phyloP scores from a whole-genome alignment of 2,797 vertebrate species.

The Simalia tracyae region DNA sequence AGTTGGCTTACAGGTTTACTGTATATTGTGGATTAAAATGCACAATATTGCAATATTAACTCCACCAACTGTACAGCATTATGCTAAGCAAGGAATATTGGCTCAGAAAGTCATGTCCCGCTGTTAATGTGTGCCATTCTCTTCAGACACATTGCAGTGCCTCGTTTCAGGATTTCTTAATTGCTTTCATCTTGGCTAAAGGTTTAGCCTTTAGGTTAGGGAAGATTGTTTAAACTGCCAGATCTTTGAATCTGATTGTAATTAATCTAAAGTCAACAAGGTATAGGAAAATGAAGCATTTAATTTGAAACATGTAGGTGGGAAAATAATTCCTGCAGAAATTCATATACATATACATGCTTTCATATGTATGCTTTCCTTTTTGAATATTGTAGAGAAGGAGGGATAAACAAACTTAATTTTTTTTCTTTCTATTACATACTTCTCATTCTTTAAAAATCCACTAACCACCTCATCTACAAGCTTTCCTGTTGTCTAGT shows the following conservation, averaged over 20 bases:
- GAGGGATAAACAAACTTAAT: background rate
- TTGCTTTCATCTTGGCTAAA: slow-evolving; percentile 61
- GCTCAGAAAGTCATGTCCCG: slow-evolving; percentile 29
- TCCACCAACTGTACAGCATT: slow-evolving; percentile 3
- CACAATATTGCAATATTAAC: background rate
- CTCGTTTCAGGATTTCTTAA: slow-evolving; percentile 55
- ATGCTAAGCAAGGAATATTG: slow-evolving; percentile 13
- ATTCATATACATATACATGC: background rate
- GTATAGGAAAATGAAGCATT: slow-evolving; percentile 17
- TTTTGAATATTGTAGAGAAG: background rate
- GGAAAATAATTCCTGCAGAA: background rate
- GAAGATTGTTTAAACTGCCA: slow-evolving; percentile 7
- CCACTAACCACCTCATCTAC: background rate
- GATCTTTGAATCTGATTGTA: background rate
- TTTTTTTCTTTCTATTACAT: background rate
- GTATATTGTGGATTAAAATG: background rate
- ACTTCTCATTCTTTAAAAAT: background rate
- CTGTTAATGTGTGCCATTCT: slow-evolving; percentile 57
- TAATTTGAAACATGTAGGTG: slow-evolving; percentile 26
- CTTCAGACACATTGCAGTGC: slow-evolving; percentile 55
- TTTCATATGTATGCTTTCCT: fast-evolving
- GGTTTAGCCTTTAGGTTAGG: background rate
- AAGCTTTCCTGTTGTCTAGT: background rate
- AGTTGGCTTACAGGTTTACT: slow-evolving; percentile 10
- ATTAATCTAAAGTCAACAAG: slow-evolving; percentile 46